phyloP scores from a whole-genome alignment of 2,113 vertebrate species.

The Brienomyrus brachyistius region DNA sequence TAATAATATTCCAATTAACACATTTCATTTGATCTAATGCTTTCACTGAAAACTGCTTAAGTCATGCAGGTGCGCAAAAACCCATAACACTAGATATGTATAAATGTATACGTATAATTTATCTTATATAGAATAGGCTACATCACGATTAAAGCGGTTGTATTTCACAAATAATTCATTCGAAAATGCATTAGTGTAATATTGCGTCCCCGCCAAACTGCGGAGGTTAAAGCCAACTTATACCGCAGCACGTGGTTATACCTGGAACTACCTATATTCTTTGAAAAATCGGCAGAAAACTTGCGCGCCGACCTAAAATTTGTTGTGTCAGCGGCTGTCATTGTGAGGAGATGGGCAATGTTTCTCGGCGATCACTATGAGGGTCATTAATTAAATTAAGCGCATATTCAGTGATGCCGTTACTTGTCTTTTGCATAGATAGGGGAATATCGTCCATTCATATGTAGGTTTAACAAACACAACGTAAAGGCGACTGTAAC shows the following conservation, averaged over 20 bases:
- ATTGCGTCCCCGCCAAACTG: background rate
- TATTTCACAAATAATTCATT: background rate
- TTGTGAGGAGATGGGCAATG: background rate
- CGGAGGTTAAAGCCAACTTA: background rate
- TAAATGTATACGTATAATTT: background rate
- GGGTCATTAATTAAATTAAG: background rate
- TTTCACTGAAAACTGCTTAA: background rate
- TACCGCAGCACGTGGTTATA: background rate
- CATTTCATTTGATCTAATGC: background rate
- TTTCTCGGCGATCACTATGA: background rate
- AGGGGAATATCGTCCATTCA: background rate
- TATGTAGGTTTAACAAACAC: background rate
- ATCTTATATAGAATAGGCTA: background rate
- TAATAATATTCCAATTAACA: conserved; percentile 3
- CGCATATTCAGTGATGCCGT: background rate
- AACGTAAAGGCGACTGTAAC: background rate
- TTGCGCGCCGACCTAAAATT: background rate
- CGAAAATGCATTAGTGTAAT: background rate
- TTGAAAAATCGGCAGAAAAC: background rate
- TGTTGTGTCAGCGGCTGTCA: background rate
- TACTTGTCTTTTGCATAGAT: background rate
- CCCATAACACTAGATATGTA: background rate
- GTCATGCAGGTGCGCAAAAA: background rate
- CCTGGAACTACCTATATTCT: background rate
- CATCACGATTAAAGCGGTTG: background rate